phyloP scores from a whole-genome alignment of 1,140 invertebrate species.

The Antheraea pernyi region DNA sequence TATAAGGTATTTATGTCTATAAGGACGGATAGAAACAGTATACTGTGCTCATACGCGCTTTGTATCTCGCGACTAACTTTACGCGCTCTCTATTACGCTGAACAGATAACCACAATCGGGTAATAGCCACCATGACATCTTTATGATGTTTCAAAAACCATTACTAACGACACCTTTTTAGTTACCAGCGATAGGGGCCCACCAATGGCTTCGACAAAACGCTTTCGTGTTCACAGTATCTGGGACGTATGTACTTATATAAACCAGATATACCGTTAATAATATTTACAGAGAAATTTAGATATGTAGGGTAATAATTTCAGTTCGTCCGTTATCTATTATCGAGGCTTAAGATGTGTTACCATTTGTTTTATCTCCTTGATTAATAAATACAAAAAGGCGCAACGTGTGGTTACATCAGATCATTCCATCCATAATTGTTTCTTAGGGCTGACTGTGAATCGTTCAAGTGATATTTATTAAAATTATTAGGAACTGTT shows the following conservation, averaged over 20 bases:
- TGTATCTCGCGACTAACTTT: constrained; percentile 45
- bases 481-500: too few species aligned
- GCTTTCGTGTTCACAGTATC: constrained; percentile 37
- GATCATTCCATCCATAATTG: too few species aligned
- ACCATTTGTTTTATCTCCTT: too few species aligned
- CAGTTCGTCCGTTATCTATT: too few species aligned
- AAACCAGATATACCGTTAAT: constrained; percentile 3
- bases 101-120: constrained; percentile 70
- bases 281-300: constrained; percentile 5
- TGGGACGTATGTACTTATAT: neutral
- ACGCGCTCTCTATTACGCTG: constrained; percentile 61
- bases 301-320: neutral
- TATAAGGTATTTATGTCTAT: neutral
- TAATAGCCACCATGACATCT: constrained; percentile 72
- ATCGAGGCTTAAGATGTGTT: too few species aligned
- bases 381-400: too few species aligned
- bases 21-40: neutral
- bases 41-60: neutral
- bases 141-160: constrained; percentile 77
- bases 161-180: constrained; percentile 79
- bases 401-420: too few species aligned
- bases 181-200: constrained; percentile 66
- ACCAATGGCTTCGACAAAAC: constrained; percentile 52
- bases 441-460: too few species aligned
- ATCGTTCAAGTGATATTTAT: too few species aligned